A percentile compares a stretch with the other conserved stretches of the same genome.
These are phyloP conservation scores for Martes martes DNA, from an alignment of 2,113 vertebrate genomes.

Conservation along the genomic window DNA sequence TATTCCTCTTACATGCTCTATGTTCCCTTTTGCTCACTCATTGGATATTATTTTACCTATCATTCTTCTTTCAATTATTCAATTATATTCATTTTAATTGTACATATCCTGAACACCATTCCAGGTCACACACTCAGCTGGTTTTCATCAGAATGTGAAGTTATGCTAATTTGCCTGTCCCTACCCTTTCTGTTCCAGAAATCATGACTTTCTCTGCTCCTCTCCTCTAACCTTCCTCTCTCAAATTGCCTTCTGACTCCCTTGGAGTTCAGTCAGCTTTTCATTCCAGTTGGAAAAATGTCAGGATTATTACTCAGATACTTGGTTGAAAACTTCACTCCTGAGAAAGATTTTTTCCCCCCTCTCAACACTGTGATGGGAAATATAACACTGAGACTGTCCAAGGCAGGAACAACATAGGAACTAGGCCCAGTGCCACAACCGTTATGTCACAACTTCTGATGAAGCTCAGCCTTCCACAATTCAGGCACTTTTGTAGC, in stretches of 20 bases:
- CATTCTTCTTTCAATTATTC: background rate
- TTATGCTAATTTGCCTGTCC: background rate
- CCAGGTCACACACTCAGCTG: background rate
- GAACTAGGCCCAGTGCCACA: background rate
- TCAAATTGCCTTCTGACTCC: slow-evolving; percentile 51
- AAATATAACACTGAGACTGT: background rate
- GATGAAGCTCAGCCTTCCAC: background rate
- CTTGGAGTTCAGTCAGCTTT: slow-evolving; percentile 53
- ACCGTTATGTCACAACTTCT: background rate
- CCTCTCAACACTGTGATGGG: slow-evolving; percentile 18
- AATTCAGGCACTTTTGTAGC: background rate
- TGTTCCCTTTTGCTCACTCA: background rate
- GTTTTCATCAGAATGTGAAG: background rate
- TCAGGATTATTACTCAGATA: slow-evolving; percentile 33
- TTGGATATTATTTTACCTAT: background rate
- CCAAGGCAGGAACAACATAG: background rate
- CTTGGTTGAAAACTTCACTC: slow-evolving; percentile 54
- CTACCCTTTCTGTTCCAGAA: slow-evolving; percentile 44
- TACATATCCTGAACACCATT: background rate
- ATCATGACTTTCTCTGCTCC: background rate
- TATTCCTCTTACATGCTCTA: background rate
- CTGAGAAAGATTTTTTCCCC: background rate
- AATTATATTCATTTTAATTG: background rate
- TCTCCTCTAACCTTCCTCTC: slow-evolving; percentile 27
- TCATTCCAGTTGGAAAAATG: slow-evolving; percentile 29